Percentiles rank a stretch among this genome's conserved stretches.
These are phyloP conservation scores for Strigops habroptila DNA, from an alignment of 2,113 vertebrate genomes.

Conservation along the genomic window DNA sequence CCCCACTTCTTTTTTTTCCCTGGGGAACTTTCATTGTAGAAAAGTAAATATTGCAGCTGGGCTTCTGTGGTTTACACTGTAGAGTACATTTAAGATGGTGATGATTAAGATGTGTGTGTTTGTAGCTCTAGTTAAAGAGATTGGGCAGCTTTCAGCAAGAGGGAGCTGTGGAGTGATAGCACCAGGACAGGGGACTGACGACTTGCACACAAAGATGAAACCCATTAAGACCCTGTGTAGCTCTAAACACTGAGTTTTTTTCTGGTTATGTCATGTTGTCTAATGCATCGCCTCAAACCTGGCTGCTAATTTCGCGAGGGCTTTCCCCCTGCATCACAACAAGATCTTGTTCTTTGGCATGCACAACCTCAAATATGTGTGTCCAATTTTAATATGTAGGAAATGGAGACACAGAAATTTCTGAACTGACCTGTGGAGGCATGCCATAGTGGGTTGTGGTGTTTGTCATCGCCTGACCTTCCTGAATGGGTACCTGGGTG, in stretches of 20 bases:
- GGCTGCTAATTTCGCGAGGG: not conserved
- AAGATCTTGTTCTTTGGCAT: not conserved
- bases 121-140: not conserved
- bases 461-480: not conserved
- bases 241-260: not conserved
- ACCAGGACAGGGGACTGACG: not conserved
- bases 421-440: not conserved
- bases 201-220: not conserved
- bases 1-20: not conserved
- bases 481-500: not conserved
- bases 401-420: not conserved
- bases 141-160: not conserved
- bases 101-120: not conserved
- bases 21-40: not conserved
- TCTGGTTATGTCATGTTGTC: not conserved
- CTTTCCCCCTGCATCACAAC: not conserved
- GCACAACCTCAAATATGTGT: fast-evolving
- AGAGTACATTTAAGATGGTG: not conserved
- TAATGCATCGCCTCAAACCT: not conserved
- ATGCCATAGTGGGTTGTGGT: not conserved
- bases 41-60: slow-evolving; percentile 22
- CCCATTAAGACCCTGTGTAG: not conserved
- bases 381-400: not conserved
- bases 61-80: not conserved
- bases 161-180: slow-evolving; percentile 1